Percentiles rank a stretch among this genome's conserved stretches.
Conservation (phyloP, 1,140 invertebrate genomes). For the Teleogryllus occipitalis region DNA sequence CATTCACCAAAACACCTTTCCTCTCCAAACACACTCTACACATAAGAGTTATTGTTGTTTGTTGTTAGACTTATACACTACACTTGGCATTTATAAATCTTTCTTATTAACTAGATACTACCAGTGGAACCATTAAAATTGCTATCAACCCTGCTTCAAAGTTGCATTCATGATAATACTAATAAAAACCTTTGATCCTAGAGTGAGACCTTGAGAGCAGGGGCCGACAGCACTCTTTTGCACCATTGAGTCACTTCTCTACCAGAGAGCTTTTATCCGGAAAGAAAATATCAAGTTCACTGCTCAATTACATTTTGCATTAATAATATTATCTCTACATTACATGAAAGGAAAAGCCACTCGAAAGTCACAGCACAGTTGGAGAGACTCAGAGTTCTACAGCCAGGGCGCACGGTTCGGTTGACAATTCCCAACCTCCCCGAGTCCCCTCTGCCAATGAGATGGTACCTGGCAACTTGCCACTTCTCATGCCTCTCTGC, state of each 20-base stretch:
- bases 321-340: constrained; percentile 5
- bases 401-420: too few relatives aligned
- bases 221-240: not conserved
- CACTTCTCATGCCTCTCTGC: not conserved
- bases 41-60: not conserved
- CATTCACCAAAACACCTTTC: not conserved
- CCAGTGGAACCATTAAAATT: not conserved
- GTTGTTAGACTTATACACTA: constrained; percentile 12
- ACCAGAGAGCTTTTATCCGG: constrained; percentile 10
- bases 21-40: constrained; percentile 9
- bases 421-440: too few relatives aligned
- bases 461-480: not conserved
- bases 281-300: not conserved
- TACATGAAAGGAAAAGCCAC: constrained; percentile 20
- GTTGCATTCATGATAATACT: constrained; percentile 3
- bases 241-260: constrained; percentile 18
- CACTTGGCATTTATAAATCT: constrained; percentile 12
- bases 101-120: constrained; percentile 8
- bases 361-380: constrained; percentile 24
- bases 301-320: constrained; percentile 11
- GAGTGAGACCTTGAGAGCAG: not conserved
- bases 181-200: not conserved
- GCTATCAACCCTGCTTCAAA: constrained; percentile 16
- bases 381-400: constrained; percentile 11
- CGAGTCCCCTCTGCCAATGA: not conserved